Percentiles rank a stretch among this genome's conserved stretches.
phyloP scores from a whole-genome alignment of 30 jellyfish, hydroid and myxozoan genomes.

The Euphysa ruthae region DNA sequence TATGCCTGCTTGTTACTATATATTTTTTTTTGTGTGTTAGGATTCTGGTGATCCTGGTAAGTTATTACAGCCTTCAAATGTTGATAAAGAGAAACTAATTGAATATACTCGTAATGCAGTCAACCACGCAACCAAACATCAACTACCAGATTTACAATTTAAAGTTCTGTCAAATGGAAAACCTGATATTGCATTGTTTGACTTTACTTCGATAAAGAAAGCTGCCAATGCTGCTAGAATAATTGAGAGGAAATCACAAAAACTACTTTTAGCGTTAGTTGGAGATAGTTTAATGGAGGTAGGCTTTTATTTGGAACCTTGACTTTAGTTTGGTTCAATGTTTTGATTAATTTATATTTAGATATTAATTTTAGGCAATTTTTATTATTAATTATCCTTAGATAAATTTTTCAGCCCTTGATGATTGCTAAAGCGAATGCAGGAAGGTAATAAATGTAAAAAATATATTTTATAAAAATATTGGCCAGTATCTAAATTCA shows the following conservation, averaged over 20 bases:
- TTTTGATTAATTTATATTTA: no score
- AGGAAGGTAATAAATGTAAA: no score
- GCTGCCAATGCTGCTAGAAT: slow-evolving; percentile 91
- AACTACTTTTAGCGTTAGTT: slow-evolving; percentile 73
- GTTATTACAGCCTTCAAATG: slow-evolving; percentile 62
- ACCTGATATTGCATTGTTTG: slow-evolving; percentile 95
- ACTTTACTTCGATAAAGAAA: slow-evolving; percentile 87
- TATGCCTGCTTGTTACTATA: not conserved
- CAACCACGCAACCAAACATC: slow-evolving; percentile 83
- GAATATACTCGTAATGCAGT: slow-evolving; percentile 69
- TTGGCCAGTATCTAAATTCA: no score
- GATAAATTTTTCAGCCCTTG: not conserved
- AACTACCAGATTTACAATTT: slow-evolving; percentile 67
- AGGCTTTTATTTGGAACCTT: no score
- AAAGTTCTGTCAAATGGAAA: slow-evolving; percentile 62
- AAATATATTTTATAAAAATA: no score
- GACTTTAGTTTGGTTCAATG: no score
- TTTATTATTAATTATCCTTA: not conserved
- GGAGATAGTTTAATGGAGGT: slow-evolving; percentile 96
- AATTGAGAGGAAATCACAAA: slow-evolving; percentile 69
- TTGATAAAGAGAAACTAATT: slow-evolving; percentile 56
- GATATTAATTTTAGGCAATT: not conserved
- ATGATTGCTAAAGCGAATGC: not conserved
- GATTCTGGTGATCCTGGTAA: slow-evolving; percentile 69
- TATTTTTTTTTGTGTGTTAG: slow-evolving; percentile 10